phyloP scores from a whole-genome alignment of 2,888 invertebrate genomes.

The Argynnis bischoffii region DNA sequence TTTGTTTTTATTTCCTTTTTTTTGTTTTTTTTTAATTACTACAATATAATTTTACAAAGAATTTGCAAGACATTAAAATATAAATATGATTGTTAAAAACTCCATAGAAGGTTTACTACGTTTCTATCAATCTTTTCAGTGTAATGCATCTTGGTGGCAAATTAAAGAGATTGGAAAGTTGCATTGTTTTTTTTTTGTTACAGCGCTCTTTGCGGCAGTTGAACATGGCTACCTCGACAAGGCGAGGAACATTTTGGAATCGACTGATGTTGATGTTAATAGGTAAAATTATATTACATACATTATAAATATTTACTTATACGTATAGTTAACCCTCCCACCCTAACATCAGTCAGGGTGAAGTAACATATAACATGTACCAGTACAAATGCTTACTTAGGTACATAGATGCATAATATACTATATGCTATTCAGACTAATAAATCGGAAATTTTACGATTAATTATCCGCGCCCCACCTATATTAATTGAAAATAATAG shows the following conservation, averaged over 20 bases:
- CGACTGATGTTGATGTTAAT: conserved; percentile 96
- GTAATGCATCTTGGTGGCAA: background rate
- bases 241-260: conserved; percentile 94
- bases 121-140: background rate
- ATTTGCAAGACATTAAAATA: background rate
- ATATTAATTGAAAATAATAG: too few relatives aligned
- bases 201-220: conserved; percentile 96
- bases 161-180: conserved; percentile 23
- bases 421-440: too few relatives aligned
- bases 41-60: background rate
- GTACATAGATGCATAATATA: too few relatives aligned
- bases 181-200: conserved; percentile 53
- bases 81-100: background rate
- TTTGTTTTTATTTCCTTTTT: conserved; percentile 34
- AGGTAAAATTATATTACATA: conserved; percentile 81
- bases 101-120: background rate
- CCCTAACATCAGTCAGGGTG: too few relatives aligned
- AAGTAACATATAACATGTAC: too few relatives aligned
- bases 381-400: too few relatives aligned
- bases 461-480: too few relatives aligned
- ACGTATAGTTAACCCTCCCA: too few relatives aligned
- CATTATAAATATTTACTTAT: background rate
- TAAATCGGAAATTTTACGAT: too few relatives aligned
- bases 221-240: conserved; percentile 97
- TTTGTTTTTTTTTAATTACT: conserved; percentile 15